Evolutionary conservation across 2,797 vertebrate genomes (phyloP).

Genomic region (Urophycis tenuis): DNA sequence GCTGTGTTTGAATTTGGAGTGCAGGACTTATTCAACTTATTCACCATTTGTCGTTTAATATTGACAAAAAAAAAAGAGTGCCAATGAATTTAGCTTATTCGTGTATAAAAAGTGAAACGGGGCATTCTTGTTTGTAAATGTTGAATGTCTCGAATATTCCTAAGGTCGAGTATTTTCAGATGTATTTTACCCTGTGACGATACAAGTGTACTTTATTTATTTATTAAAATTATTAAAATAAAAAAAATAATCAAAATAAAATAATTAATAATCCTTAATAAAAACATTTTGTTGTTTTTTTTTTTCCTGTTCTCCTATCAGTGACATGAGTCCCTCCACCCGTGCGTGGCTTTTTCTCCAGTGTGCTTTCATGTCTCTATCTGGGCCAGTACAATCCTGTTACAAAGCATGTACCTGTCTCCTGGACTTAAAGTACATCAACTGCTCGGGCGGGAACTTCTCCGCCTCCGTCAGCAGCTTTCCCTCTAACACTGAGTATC

Average conservation of each 20-base stretch:
- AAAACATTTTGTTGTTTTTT: neutral
- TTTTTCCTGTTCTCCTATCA: neutral
- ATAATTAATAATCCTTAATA: neutral
- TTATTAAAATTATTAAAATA: too few relatives aligned
- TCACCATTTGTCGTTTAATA: neutral
- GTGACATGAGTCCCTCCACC: slow-evolving; percentile 19
- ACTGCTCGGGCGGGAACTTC: slow-evolving; percentile 45
- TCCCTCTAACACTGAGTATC: slow-evolving; percentile 47
- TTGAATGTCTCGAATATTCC: neutral
- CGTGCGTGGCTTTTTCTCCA: slow-evolving; percentile 16
- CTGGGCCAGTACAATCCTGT: slow-evolving; percentile 28
- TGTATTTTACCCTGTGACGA: slow-evolving; percentile 1
- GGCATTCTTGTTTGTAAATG: neutral
- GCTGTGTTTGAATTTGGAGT: neutral
- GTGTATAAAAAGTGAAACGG: neutral
- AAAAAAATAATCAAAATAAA: too few relatives aligned
- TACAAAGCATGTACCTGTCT: slow-evolving; percentile 51
- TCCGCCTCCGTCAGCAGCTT: slow-evolving; percentile 21
- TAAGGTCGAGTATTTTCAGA: neutral
- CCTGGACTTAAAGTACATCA: slow-evolving; percentile 44
- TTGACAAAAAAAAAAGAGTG: neutral
- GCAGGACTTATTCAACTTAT: neutral
- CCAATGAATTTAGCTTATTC: neutral
- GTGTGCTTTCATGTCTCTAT: slow-evolving; percentile 12
- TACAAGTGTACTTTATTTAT: neutral